A percentile compares a stretch with the other conserved stretches of the same genome.
Conservation (phyloP, 2,888 invertebrate species). For the Sialis lutaria region DNA sequence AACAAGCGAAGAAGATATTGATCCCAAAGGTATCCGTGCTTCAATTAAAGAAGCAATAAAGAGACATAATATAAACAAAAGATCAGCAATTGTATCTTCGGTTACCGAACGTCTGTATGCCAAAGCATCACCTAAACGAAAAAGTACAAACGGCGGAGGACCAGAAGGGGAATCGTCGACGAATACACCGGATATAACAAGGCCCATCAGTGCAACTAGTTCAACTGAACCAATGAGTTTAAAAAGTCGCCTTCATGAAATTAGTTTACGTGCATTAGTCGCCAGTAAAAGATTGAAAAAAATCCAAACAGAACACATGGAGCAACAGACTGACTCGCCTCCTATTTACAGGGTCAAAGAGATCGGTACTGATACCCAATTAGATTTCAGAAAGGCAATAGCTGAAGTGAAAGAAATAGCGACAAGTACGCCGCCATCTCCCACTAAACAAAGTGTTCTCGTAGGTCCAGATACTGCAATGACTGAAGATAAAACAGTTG, state of each 20-base stretch:
- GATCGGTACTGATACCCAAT: slow-evolving; percentile 33
- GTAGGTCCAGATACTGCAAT: slow-evolving; percentile 24
- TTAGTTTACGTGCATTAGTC: slow-evolving; percentile 37
- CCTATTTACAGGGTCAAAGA: slow-evolving; percentile 36
- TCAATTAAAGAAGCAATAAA: slow-evolving; percentile 20
- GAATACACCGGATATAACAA: slow-evolving; percentile 5
- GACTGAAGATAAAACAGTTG: neutral
- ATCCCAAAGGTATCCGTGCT: slow-evolving; percentile 2
- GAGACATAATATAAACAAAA: slow-evolving; percentile 27
- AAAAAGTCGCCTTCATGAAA: slow-evolving; percentile 34
- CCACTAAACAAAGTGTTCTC: slow-evolving; percentile 28
- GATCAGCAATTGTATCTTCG: slow-evolving; percentile 52
- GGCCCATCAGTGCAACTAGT: slow-evolving; percentile 4
- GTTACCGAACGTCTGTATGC: slow-evolving; percentile 50
- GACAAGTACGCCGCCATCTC: slow-evolving; percentile 23
- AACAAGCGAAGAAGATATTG: neutral
- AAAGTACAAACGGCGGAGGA: slow-evolving; percentile 20
- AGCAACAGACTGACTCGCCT: slow-evolving; percentile 36
- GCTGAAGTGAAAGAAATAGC: slow-evolving; percentile 21
- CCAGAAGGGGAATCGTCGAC: slow-evolving; percentile 25
- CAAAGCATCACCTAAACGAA: slow-evolving; percentile 34
- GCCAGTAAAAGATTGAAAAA: slow-evolving; percentile 26
- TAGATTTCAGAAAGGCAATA: slow-evolving; percentile 30
- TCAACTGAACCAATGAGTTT: slow-evolving; percentile 35
- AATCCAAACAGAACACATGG: slow-evolving; percentile 29